Evolutionary conservation across 2,888 invertebrate species (phyloP).

Genomic region (Agrotis segetum): DNA sequence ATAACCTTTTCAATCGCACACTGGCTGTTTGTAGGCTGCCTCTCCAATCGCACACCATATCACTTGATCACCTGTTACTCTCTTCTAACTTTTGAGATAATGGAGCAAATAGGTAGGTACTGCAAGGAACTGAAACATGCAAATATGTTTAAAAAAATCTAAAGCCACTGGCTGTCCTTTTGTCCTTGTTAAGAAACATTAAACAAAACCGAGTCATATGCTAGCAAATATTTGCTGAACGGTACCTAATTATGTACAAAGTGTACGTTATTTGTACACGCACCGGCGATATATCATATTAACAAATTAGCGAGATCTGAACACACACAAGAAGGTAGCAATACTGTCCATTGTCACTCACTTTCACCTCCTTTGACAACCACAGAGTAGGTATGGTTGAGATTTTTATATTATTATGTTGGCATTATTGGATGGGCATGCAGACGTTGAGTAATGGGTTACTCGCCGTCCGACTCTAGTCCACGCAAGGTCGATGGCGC

Average conservation of each 20-base stretch:
- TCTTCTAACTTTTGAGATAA: no score
- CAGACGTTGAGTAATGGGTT: no score
- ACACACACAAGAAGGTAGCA: constrained; percentile 7
- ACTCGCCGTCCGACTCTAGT: no score
- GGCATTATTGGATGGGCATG: no score
- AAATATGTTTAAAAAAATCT: not conserved
- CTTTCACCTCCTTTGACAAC: constrained; percentile 40
- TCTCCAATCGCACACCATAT: no score
- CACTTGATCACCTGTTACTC: no score
- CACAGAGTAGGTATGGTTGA: constrained; percentile 15
- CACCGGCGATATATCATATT: constrained; percentile 56
- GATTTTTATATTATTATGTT: not conserved
- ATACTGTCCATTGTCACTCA: constrained; percentile 18
- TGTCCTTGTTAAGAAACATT: constrained; percentile 26
- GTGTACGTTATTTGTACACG: constrained; percentile 37
- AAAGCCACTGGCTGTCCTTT: constrained; percentile 3
- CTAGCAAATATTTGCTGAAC: constrained; percentile 49
- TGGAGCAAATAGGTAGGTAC: not conserved
- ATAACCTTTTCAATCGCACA: no score
- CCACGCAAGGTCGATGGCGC: no score
- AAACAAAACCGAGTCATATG: constrained; percentile 16
- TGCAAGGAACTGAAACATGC: not conserved
- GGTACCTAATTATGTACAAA: constrained; percentile 48
- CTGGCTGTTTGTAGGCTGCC: no score
- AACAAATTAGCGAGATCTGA: constrained; percentile 65